A percentile compares a stretch with the other conserved stretches of the same genome.
Evolutionary conservation across 2,113 vertebrate species (phyloP).

Genomic region (Scatophagus argus): DNA sequence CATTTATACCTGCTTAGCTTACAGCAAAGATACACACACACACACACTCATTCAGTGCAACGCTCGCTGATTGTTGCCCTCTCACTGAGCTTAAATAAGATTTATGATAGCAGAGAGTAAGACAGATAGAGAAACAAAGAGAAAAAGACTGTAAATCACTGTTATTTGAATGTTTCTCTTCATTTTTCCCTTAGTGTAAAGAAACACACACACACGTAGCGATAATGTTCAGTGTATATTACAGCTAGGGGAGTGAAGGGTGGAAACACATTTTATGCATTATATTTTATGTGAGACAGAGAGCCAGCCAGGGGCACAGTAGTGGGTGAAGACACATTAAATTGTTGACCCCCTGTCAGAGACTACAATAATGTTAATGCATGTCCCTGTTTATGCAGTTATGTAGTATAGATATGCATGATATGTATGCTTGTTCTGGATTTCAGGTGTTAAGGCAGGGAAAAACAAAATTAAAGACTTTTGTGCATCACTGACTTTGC

Average conservation of each 20-base stretch:
- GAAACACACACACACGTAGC: constrained; percentile 9
- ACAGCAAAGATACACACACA: constrained; percentile 7
- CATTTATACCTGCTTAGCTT: constrained; percentile 38
- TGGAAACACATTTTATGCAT: constrained; percentile 13
- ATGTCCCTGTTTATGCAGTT: neutral
- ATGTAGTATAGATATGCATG: too few relatives aligned
- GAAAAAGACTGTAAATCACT: constrained; percentile 28
- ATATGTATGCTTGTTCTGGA: neutral
- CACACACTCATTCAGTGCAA: constrained; percentile 14
- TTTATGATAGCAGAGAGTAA: constrained; percentile 54
- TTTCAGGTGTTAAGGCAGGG: too few relatives aligned
- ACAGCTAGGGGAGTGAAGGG: neutral
- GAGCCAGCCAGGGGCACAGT: constrained; percentile 8
- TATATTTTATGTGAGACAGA: constrained; percentile 18
- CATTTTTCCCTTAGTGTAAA: constrained; percentile 9
- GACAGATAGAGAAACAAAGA: constrained; percentile 40
- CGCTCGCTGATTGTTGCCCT: constrained; percentile 38
- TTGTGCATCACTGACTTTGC: neutral
- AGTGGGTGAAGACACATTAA: constrained; percentile 3
- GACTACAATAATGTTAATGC: constrained; percentile 12
- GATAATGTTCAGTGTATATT: constrained; percentile 6
- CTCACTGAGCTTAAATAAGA: constrained; percentile 63
- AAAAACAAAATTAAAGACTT: neutral
- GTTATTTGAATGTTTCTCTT: constrained; percentile 41
- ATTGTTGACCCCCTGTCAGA: constrained; percentile 36